These are phyloP conservation scores for Gymnobelideus leadbeateri DNA, from an alignment of 2,113 vertebrate species.

Conservation along the genomic window DNA sequence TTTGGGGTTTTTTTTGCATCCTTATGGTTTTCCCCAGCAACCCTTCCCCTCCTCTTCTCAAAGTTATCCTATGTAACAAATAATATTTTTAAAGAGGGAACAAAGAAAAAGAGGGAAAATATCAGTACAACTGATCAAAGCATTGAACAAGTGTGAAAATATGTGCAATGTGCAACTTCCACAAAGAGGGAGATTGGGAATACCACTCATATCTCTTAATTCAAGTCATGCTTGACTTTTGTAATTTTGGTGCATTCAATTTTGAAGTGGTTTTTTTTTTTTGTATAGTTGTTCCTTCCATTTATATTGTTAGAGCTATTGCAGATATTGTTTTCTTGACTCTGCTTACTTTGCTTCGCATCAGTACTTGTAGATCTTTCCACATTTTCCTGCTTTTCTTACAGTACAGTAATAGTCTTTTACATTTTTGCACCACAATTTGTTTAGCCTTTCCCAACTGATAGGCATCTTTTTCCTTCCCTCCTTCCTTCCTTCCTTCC, in stretches of 20 bases:
- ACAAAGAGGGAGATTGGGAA: not conserved
- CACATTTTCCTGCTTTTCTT: not conserved
- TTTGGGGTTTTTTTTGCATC: not conserved
- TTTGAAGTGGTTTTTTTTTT: not conserved
- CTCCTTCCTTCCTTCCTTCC: not conserved
- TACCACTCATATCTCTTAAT: not conserved
- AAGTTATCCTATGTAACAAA: not conserved
- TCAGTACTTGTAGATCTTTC: not conserved
- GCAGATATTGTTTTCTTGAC: not conserved
- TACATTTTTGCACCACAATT: not conserved
- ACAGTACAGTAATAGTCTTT: not conserved
- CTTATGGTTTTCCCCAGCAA: not conserved
- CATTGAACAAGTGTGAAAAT: not conserved
- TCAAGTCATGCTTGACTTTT: not conserved
- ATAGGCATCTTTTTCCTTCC: not conserved
- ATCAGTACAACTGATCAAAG: not conserved
- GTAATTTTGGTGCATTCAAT: not conserved
- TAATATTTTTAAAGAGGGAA: not conserved
- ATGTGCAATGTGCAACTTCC: not conserved
- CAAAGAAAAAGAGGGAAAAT: not conserved
- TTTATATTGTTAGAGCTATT: not conserved
- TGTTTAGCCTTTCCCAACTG: not conserved
- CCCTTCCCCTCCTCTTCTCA: not conserved
- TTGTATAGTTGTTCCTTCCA: not conserved
- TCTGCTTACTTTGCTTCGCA: not conserved